Conservation (phyloP, 2,888 invertebrate species). For the Pardosa pseudoannulata region DNA sequence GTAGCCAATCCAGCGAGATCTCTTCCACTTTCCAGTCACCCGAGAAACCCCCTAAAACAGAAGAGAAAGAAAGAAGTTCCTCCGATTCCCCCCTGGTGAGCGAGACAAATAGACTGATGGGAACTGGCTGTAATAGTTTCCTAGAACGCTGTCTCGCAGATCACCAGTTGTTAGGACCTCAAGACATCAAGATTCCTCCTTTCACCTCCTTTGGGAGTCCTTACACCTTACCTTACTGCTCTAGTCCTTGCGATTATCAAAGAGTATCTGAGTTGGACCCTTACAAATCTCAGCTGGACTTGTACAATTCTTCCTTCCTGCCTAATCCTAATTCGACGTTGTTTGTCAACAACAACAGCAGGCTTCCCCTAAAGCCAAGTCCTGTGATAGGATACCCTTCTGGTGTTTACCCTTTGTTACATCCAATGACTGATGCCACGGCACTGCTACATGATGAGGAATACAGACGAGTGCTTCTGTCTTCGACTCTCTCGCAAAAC, state of each 20-base stretch:
- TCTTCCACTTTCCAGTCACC: constrained; percentile 6
- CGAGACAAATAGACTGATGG: constrained; percentile 21
- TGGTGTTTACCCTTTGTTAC: constrained; percentile 30
- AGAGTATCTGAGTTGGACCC: constrained; percentile 21
- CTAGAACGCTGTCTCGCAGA: constrained; percentile 44
- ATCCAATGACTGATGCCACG: constrained; percentile 16
- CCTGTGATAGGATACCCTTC: constrained; percentile 54
- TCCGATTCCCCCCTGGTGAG: constrained; percentile 19
- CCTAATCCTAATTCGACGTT: neutral
- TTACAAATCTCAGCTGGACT: neutral
- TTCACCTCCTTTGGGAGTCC: constrained; percentile 9
- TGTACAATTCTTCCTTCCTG: neutral
- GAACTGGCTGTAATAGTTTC: constrained; percentile 32
- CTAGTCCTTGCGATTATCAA: constrained; percentile 22
- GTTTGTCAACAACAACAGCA: constrained; percentile 8
- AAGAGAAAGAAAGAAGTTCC: constrained; percentile 11
- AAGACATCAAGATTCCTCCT: constrained; percentile 24
- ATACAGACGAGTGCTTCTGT: constrained; percentile 43
- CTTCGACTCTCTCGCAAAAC: constrained; percentile 38
- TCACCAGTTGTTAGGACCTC: neutral
- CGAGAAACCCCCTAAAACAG: neutral
- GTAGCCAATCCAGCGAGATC: neutral
- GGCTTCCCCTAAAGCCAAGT: constrained; percentile 59
- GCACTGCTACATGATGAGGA: constrained; percentile 45
- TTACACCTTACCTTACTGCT: neutral